phyloP scores from a whole-genome alignment of 2,797 vertebrate species.

The Bucorvus abyssinicus region DNA sequence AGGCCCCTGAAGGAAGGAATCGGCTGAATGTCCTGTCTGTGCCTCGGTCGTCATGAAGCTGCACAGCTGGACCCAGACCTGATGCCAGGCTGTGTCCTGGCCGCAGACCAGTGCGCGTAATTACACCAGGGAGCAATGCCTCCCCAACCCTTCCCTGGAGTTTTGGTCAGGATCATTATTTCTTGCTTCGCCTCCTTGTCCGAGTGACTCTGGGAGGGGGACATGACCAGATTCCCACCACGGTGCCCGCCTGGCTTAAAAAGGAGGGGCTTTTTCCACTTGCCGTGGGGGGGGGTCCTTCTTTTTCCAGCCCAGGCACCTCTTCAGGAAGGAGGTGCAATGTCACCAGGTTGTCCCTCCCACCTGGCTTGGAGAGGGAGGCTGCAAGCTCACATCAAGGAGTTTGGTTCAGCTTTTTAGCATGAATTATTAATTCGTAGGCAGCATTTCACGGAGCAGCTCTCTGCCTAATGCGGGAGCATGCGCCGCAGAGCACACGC shows the following conservation, averaged over 20 bases:
- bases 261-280: not conserved
- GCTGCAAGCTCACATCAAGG: not conserved
- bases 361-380: not conserved
- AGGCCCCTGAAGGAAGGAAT: not conserved
- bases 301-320: not conserved
- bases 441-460: not conserved
- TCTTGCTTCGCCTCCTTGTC: not conserved
- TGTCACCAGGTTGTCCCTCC: not conserved
- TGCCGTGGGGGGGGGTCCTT: not conserved
- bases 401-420: not conserved
- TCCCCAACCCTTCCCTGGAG: not conserved
- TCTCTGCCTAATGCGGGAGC: not conserved
- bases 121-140: accelerated
- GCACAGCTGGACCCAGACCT: not conserved
- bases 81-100: not conserved
- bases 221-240: not conserved
- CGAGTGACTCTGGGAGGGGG: not conserved
- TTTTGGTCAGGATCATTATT: not conserved
- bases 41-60: not conserved
- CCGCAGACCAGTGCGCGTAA: not conserved
- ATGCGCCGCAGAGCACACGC: not conserved
- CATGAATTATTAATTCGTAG: not conserved
- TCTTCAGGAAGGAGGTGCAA: not conserved
- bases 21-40: accelerated
- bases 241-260: not conserved